Conservation (phyloP, 2,113 vertebrate species). For the Salvator merianae region DNA sequence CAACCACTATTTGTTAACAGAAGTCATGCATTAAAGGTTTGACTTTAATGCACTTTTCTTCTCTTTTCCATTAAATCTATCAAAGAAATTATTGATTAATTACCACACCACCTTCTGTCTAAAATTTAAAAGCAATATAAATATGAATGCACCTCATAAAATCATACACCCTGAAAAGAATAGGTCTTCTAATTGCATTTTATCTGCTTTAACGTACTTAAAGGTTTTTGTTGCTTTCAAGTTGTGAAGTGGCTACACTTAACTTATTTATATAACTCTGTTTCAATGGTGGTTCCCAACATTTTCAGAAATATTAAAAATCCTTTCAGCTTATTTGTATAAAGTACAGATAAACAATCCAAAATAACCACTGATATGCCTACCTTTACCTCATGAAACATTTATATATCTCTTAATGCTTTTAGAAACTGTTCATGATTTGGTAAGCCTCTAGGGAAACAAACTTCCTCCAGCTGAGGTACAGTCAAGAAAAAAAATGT, state of each 20-base stretch:
- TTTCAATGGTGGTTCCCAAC: not conserved
- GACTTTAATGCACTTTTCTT: constrained; percentile 33
- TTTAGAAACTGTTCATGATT: not conserved
- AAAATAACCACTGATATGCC: not conserved
- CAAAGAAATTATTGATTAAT: constrained; percentile 51
- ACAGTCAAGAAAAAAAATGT: not conserved
- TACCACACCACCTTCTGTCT: constrained; percentile 39
- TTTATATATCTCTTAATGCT: not conserved
- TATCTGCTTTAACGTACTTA: constrained; percentile 31
- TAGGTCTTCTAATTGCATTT: constrained; percentile 9
- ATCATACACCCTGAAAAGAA: constrained; percentile 8
- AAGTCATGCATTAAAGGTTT: constrained; percentile 28
- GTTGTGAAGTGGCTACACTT: constrained; percentile 22
- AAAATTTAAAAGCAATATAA: constrained; percentile 53
- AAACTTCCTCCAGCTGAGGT: not conserved
- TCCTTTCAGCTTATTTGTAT: not conserved
- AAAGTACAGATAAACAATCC: not conserved
- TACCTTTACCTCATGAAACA: not conserved
- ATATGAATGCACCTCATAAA: constrained; percentile 20
- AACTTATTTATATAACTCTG: not conserved
- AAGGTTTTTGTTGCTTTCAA: not conserved
- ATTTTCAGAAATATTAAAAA: not conserved
- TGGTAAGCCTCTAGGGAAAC: not conserved
- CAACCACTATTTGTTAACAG: constrained; percentile 51
- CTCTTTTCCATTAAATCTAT: constrained; percentile 52